A percentile compares a stretch with the other conserved stretches of the same genome.
Evolutionary conservation across 2,113 vertebrate species (phyloP).

Genomic region (Tursiops truncatus): DNA sequence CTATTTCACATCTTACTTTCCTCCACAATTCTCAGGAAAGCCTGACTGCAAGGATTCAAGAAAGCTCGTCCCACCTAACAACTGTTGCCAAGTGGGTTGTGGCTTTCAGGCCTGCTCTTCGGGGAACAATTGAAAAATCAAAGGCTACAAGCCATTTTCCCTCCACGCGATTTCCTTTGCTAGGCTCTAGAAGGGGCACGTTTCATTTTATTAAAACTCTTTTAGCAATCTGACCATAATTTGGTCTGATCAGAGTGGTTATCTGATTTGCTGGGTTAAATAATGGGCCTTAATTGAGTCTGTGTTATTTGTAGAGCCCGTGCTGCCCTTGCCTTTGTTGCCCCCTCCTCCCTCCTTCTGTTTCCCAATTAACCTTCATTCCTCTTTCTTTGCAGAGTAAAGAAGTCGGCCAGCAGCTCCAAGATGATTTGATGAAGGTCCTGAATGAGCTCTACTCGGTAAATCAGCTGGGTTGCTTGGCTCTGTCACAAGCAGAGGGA

Average conservation of each 20-base stretch:
- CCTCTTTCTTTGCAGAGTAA: conserved; percentile 92
- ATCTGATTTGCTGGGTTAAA: conserved; percentile 73
- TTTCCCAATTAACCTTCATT: conserved; percentile 81
- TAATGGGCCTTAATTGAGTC: conserved; percentile 57
- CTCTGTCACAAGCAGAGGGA: conserved; percentile 55
- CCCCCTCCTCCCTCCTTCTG: not conserved
- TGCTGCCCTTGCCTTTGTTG: conserved; percentile 40
- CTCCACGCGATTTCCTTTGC: not conserved
- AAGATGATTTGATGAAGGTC: conserved; percentile 98
- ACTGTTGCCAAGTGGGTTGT: conserved; percentile 33
- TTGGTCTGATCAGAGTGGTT: conserved; percentile 68
- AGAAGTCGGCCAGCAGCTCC: conserved; percentile 96
- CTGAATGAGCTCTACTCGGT: conserved; percentile 97
- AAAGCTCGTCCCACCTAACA: not conserved
- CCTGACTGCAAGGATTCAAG: not conserved
- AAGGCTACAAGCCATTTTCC: not conserved
- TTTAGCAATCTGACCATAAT: conserved; percentile 57
- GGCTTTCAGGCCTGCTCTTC: conserved; percentile 26
- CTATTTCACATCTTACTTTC: not conserved
- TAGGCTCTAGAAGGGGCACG: not conserved
- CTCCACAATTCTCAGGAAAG: not conserved
- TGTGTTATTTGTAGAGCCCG: conserved; percentile 28
- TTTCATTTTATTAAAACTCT: conserved; percentile 67
- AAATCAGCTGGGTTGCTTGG: conserved; percentile 78
- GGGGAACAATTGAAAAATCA: conserved; percentile 52